A percentile compares a stretch with the other conserved stretches of the same genome.
Conservation (phyloP, 2,888 invertebrate species). For the Mongoloraphidia duomilia region DNA sequence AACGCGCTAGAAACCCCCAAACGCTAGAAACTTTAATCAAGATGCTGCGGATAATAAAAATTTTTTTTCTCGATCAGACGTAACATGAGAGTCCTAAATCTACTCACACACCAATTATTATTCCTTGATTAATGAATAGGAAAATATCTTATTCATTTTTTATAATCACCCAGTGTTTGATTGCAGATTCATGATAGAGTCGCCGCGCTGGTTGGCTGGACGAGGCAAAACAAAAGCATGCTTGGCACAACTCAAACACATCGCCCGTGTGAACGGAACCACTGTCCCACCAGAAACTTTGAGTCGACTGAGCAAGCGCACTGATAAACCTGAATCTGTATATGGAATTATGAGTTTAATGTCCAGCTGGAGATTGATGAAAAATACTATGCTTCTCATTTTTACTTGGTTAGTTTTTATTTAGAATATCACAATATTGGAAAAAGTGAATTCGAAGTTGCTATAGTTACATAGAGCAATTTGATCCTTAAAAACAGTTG, state of each 20-base stretch:
- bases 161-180: constrained; percentile 1
- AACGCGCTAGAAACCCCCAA: too few species aligned
- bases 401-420: constrained; percentile 34
- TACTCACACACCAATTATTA: not conserved
- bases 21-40: too few species aligned
- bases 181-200: constrained; percentile 43
- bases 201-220: constrained; percentile 47
- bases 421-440: too few species aligned
- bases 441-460: too few species aligned
- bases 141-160: too few species aligned
- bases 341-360: constrained; percentile 42
- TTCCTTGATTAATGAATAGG: too few species aligned
- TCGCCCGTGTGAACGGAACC: constrained; percentile 39
- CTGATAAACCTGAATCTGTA: constrained; percentile 25
- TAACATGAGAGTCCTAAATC: not conserved
- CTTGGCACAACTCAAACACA: constrained; percentile 33
- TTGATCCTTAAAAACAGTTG: too few species aligned
- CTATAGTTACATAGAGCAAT: too few species aligned
- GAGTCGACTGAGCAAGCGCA: constrained; percentile 21
- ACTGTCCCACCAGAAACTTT: constrained; percentile 31
- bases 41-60: too few species aligned
- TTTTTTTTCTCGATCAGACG: too few species aligned
- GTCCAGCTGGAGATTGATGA: constrained; percentile 36
- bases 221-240: constrained; percentile 35
- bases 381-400: constrained; percentile 37